phyloP scores from a whole-genome alignment of 1,140 invertebrate genomes.

The Drosophila tristis region DNA sequence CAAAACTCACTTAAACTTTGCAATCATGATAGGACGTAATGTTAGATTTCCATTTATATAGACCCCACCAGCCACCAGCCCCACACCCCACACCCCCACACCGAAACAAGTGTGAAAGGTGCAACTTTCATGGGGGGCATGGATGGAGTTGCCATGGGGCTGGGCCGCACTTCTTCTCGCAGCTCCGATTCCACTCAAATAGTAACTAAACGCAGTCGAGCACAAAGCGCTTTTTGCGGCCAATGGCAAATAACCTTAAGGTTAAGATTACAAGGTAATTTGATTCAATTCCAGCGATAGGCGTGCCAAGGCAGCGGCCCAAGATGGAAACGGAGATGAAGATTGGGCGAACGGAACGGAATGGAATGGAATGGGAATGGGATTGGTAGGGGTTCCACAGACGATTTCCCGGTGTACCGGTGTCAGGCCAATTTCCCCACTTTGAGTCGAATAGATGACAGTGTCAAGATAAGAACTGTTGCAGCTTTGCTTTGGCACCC shows the following conservation, averaged over 20 bases:
- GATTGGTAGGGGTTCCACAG: not conserved
- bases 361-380: constrained; percentile 27
- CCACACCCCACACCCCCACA: not conserved
- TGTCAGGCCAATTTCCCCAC: constrained; percentile 72
- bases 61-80: not conserved
- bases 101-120: constrained; percentile 72
- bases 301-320: constrained; percentile 70
- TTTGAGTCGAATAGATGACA: constrained; percentile 65
- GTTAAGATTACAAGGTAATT: constrained; percentile 84
- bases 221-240: constrained; percentile 77
- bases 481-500: constrained; percentile 55
- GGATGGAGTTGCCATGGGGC: not conserved
- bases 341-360: constrained; percentile 8
- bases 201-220: constrained; percentile 78
- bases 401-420: constrained; percentile 13
- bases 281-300: constrained; percentile 84
- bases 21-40: constrained; percentile 81
- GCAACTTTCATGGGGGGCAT: constrained; percentile 31
- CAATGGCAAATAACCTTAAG: constrained; percentile 84
- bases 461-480: constrained; percentile 76
- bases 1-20: constrained; percentile 84
- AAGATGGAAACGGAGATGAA: constrained; percentile 47
- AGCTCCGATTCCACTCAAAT: constrained; percentile 49
- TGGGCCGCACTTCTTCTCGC: not conserved
- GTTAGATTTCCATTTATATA: constrained; percentile 84